Evolutionary conservation across 2,113 vertebrate genomes (phyloP), one percentile per base, ranked within the genome.

Genomic region (Stegastes partitus): DNA sequence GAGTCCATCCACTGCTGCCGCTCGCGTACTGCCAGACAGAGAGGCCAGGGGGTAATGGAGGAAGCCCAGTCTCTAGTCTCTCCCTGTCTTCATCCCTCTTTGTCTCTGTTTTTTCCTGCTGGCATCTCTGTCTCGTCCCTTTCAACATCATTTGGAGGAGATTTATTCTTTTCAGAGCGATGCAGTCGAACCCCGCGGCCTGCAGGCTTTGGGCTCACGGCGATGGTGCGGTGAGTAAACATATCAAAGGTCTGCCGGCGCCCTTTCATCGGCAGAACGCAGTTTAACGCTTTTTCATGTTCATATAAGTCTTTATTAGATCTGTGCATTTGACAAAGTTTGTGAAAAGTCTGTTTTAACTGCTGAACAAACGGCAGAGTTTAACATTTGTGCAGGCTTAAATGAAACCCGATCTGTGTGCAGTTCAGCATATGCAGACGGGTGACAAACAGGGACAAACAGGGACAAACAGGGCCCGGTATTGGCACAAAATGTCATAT

Each of bases 31-130:
- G 77, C 71, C 75, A 86, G 77, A 76, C 74, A 57, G 73, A 63
- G 70, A 76, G 86, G 83, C 89, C 81, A 68, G 79, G 63, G 82
- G 86, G 69, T 85, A 84, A 84, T 81, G 86, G 81, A 85, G 77
- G 65, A 68, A 65, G 47, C 39, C 67, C 34, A 18, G 21, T 42
- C 65, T 66, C 65, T 57, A 42, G 49, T 72, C 65, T 73, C 70
- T 45, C 56, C 66, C 70, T 47, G 34, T 77, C 80, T 77, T 72
- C 56, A n/a, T 83, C 57, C 21, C 34, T 78, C 34, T 66, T 85
- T 81, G 67, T 78, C 71, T 81, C 34, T 55, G 2, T 53, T 66
- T 56, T 57, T 19, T 68, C n/a, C 21, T 71, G 25, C 54, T 58
- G 63, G 53, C 72, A 22, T 59, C 34, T 71, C 73, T 53, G 50